These are phyloP conservation scores for Excalfactoria chinensis DNA, from an alignment of 2,113 vertebrate genomes.

Conservation along the genomic window DNA sequence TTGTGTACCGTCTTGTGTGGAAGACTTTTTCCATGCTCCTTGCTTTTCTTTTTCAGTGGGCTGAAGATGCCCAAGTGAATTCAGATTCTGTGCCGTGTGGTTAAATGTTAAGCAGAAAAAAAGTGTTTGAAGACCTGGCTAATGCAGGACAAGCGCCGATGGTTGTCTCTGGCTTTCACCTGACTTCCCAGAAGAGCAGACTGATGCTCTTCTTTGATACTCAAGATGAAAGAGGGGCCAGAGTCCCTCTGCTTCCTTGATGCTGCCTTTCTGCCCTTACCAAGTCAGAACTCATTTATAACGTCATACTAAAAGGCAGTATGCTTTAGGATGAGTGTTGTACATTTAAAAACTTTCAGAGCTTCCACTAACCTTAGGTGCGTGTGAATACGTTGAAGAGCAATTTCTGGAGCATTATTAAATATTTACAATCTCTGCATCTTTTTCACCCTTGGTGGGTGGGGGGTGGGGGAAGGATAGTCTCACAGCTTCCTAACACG, in stretches of 20 bases:
- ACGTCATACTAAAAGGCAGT: neutral
- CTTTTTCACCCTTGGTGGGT: neutral
- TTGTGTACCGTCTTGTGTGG: neutral
- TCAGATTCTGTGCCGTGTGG: neutral
- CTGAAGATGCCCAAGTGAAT: neutral
- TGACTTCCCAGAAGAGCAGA: neutral
- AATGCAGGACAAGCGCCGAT: neutral
- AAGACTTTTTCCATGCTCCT: neutral
- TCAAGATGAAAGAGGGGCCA: neutral
- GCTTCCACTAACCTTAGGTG: neutral
- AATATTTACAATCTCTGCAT: neutral
- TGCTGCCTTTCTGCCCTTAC: neutral
- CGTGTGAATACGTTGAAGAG: neutral
- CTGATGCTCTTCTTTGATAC: accelerated
- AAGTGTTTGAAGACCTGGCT: neutral
- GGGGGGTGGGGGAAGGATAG: neutral
- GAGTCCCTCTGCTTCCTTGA: neutral
- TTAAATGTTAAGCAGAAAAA: neutral
- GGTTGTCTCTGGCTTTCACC: neutral
- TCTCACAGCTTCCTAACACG: neutral
- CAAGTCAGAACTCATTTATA: neutral
- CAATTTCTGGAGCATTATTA: slow-evolving; percentile 10
- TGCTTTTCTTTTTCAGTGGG: neutral
- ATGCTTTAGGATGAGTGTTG: neutral
- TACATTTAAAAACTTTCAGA: neutral